Conservation (phyloP, 2,113 vertebrate species). For the Sprattus sprattus region DNA sequence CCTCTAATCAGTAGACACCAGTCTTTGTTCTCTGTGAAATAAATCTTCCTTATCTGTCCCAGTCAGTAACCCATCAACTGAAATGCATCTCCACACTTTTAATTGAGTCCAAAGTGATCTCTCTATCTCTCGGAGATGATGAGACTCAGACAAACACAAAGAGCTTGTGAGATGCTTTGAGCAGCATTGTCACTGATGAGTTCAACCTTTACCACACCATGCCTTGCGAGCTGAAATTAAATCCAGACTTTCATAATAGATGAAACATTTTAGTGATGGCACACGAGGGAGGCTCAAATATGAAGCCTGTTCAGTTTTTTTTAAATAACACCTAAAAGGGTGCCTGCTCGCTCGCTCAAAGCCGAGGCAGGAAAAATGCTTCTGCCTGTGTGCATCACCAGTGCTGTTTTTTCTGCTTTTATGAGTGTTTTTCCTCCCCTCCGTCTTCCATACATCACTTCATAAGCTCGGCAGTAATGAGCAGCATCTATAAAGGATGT, state of each 20-base stretch:
- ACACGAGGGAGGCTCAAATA: background rate
- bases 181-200: background rate
- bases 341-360: background rate
- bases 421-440: background rate
- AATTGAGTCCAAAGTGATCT: conserved; percentile 11
- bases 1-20: background rate
- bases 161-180: background rate
- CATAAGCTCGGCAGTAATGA: background rate
- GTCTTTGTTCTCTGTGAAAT: background rate
- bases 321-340: background rate
- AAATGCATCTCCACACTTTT: background rate
- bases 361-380: background rate
- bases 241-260: background rate
- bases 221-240: background rate
- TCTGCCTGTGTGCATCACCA: background rate
- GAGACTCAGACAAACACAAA: background rate
- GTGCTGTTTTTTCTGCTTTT: background rate
- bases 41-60: background rate
- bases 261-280: background rate
- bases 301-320: background rate
- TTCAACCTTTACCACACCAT: background rate
- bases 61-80: background rate
- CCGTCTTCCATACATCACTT: background rate
- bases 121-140: background rate
- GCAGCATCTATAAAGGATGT: background rate